Evolutionary conservation across 2,888 invertebrate genomes (phyloP).

Genomic region (Thecocarcelia acutangulata): DNA sequence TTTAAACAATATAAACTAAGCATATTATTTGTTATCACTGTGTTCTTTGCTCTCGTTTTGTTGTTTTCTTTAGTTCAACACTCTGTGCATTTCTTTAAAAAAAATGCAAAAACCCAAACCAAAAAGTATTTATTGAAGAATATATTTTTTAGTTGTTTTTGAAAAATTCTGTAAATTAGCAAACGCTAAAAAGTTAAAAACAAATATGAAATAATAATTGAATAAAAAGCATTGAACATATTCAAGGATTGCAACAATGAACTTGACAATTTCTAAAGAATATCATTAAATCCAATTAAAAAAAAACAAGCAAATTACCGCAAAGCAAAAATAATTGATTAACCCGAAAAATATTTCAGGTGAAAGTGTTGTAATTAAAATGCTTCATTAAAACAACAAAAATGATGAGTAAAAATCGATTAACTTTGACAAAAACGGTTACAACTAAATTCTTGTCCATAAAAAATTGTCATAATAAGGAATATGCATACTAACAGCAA

Average conservation of each 20-base stretch:
- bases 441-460: slow-evolving; percentile 6
- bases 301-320: too few species aligned
- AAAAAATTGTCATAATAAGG: slow-evolving; percentile 5
- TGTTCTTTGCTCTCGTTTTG: slow-evolving; percentile 28
- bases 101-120: slow-evolving; percentile 21
- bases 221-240: slow-evolving; percentile 14
- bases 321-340: background rate
- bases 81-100: slow-evolving; percentile 40
- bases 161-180: slow-evolving; percentile 59
- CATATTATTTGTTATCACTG: slow-evolving; percentile 38
- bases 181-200: slow-evolving; percentile 29
- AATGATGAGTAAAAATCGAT: slow-evolving; percentile 32
- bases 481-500: slow-evolving; percentile 50
- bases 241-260: slow-evolving; percentile 58
- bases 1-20: slow-evolving; percentile 55
- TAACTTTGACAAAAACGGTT: slow-evolving; percentile 16
- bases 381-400: slow-evolving; percentile 13
- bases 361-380: slow-evolving; percentile 1
- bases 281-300: slow-evolving; percentile 23
- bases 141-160: slow-evolving; percentile 55
- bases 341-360: slow-evolving; percentile 1
- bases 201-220: slow-evolving; percentile 35
- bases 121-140: slow-evolving; percentile 39
- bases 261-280: slow-evolving; percentile 49
- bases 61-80: slow-evolving; percentile 20